Percentiles rank a stretch among this genome's conserved stretches.
Evolutionary conservation across 1,140 invertebrate genomes (phyloP).

Genomic region (Eupeodes corollae): DNA sequence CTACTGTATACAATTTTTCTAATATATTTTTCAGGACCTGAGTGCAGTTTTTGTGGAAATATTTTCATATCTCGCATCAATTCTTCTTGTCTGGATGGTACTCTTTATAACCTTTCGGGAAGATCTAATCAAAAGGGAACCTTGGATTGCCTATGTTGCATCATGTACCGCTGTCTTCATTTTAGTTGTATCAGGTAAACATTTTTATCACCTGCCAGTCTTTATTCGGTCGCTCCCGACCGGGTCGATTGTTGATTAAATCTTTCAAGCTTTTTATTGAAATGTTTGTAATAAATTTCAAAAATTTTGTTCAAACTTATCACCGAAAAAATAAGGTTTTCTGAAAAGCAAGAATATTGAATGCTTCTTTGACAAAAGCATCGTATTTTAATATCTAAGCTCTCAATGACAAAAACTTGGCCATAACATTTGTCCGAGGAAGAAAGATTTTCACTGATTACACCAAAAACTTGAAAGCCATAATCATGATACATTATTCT

Average conservation of each 20-base stretch:
- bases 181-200: conserved; percentile 29
- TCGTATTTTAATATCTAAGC: no score
- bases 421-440: no score
- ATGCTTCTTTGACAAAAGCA: no score
- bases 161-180: conserved; percentile 40
- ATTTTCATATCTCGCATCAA: conserved; percentile 36
- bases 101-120: conserved; percentile 41
- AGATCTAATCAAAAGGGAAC: conserved; percentile 38
- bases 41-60: conserved; percentile 28
- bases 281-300: neutral
- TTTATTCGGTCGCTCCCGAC: no score
- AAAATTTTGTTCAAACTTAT: no score
- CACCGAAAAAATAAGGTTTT: no score
- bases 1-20: no score
- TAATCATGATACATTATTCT: conserved; percentile 31
- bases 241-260: no score
- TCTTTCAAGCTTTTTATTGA: neutral
- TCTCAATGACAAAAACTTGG: no score
- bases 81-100: conserved; percentile 40
- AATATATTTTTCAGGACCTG: no score
- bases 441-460: conserved; percentile 12
- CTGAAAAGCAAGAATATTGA: no score
- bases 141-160: conserved; percentile 39
- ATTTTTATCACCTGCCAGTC: no score
- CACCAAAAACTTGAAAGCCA: conserved; percentile 35